phyloP scores from a whole-genome alignment of 2,113 vertebrate genomes.

The Neodontobutis hainanensis region DNA sequence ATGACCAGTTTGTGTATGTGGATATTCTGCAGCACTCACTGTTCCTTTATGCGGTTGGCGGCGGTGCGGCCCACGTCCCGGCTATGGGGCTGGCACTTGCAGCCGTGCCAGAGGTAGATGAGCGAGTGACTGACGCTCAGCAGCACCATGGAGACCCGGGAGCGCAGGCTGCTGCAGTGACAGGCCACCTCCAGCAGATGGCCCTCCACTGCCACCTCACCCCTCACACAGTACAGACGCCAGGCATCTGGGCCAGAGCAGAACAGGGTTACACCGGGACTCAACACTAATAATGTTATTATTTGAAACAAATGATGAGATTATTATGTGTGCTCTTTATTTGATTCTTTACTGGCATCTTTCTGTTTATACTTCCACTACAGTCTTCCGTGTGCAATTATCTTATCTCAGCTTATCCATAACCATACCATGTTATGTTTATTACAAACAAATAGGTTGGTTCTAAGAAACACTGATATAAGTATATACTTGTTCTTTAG shows the following conservation, averaged over 20 bases:
- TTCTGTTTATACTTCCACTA: too few species aligned
- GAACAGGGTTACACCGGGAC: neutral
- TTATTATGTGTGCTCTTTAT: too few species aligned
- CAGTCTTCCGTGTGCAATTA: too few species aligned
- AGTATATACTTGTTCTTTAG: too few species aligned
- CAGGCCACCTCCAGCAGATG: constrained; percentile 95
- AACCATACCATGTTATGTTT: too few species aligned
- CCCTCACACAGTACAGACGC: constrained; percentile 94
- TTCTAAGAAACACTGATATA: too few species aligned
- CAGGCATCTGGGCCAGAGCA: constrained; percentile 84
- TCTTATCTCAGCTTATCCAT: too few species aligned
- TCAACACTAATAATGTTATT: neutral
- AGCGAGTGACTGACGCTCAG: constrained; percentile 92
- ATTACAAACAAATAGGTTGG: too few species aligned
- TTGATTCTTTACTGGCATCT: too few species aligned
- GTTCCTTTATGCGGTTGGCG: constrained; percentile 92
- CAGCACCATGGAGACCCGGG: constrained; percentile 92
- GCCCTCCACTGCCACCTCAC: constrained; percentile 91
- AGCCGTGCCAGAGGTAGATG: constrained; percentile 98
- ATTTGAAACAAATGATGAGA: too few species aligned
- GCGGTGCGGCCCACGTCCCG: constrained; percentile 88
- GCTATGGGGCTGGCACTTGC: constrained; percentile 91
- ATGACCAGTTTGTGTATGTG: too few species aligned
- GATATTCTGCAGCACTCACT: constrained; percentile 54
- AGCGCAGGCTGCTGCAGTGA: constrained; percentile 96